phyloP scores from a whole-genome alignment of 2,888 invertebrate genomes.

The Scaptomyza caliginosa region DNA sequence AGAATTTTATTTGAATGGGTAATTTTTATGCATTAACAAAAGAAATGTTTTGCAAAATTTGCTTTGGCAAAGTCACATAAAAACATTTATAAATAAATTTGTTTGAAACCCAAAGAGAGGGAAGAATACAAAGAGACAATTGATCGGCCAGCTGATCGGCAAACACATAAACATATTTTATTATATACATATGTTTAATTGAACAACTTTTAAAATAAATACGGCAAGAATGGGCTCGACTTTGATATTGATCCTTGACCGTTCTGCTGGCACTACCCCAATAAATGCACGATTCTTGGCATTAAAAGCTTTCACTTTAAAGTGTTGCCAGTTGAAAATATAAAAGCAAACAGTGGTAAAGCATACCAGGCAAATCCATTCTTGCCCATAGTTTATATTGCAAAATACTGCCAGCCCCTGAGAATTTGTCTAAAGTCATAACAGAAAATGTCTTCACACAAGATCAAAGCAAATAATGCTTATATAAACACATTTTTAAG shows the following conservation, averaged over 20 bases:
- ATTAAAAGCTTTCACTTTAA: neutral
- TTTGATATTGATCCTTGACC: constrained; percentile 29
- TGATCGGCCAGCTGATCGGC: constrained; percentile 1
- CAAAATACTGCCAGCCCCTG: neutral
- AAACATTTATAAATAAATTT: constrained; percentile 17
- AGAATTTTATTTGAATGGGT: neutral
- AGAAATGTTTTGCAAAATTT: neutral
- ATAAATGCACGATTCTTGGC: constrained; percentile 1
- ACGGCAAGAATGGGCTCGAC: constrained; percentile 9
- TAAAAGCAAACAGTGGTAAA: neutral
- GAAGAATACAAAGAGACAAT: neutral
- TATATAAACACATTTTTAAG: neutral
- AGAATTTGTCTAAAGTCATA: neutral
- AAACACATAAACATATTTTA: neutral
- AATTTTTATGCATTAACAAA: neutral
- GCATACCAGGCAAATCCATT: too few species aligned
- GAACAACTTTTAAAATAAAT: neutral
- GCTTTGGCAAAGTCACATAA: constrained; percentile 12
- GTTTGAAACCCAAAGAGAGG: constrained; percentile 4
- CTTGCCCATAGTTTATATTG: neutral
- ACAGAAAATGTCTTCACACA: constrained; percentile 3
- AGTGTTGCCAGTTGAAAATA: neutral
- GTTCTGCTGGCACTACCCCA: constrained; percentile 17
- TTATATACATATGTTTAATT: neutral
- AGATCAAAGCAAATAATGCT: constrained; percentile 30